Percentiles rank a stretch among this genome's conserved stretches.
These are phyloP conservation scores for Typhlichthys subterraneus DNA, from an alignment of 2,797 vertebrate genomes.

Conservation along the genomic window DNA sequence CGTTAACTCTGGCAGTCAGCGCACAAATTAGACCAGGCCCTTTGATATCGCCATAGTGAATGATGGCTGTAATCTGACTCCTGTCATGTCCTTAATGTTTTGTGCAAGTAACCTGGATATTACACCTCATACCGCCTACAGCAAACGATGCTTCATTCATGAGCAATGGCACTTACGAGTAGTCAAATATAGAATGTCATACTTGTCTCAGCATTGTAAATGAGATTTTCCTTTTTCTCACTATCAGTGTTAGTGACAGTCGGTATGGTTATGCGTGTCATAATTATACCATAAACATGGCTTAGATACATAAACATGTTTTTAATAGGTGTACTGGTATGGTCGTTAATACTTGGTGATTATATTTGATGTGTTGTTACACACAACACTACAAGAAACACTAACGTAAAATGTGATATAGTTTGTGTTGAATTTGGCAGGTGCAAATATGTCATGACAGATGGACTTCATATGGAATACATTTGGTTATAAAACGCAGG, in stretches of 20 bases:
- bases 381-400: not conserved
- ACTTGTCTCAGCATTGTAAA: too few species aligned
- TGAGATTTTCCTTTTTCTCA: too few species aligned
- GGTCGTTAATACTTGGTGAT: too few species aligned
- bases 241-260: too few species aligned
- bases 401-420: too few species aligned
- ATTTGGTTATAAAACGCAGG: slow-evolving; percentile 9
- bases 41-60: not conserved
- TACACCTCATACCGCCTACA: slow-evolving; percentile 4
- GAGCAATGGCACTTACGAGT: not conserved
- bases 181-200: too few species aligned
- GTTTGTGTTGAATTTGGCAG: not conserved
- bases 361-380: too few species aligned
- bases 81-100: slow-evolving; percentile 5
- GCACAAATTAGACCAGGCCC: slow-evolving; percentile 24
- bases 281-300: too few species aligned
- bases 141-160: not conserved
- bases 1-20: slow-evolving; percentile 14
- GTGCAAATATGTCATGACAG: slow-evolving; percentile 12
- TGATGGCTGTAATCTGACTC: not conserved
- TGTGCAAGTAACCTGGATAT: slow-evolving; percentile 1
- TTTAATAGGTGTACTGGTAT: too few species aligned
- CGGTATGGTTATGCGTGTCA: too few species aligned
- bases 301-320: not conserved
- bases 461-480: slow-evolving; percentile 11